Evolutionary conservation across 1,140 invertebrate species (phyloP).

Genomic region (Temnothorax longispinosus): DNA sequence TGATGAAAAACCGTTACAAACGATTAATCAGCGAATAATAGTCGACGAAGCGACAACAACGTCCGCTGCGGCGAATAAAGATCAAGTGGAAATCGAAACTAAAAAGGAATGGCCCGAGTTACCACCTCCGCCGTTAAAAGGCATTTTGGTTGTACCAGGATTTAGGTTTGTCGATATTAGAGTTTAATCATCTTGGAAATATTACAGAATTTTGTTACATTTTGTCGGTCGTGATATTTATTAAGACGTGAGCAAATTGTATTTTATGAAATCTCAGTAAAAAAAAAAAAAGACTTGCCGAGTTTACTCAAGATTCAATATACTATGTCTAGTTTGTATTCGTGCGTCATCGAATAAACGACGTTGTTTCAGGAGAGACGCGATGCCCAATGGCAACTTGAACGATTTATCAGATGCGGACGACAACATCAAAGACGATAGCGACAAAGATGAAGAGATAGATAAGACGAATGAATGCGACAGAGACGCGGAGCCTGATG

Average conservation of each 20-base stretch:
- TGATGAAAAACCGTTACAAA: constrained; percentile 67
- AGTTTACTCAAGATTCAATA: constrained; percentile 23
- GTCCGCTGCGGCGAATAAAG: constrained; percentile 27
- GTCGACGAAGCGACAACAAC: constrained; percentile 46
- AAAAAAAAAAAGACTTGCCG: not conserved
- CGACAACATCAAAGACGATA: constrained; percentile 64
- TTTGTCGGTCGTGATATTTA: not conserved
- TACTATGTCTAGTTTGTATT: constrained; percentile 12
- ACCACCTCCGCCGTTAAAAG: constrained; percentile 83
- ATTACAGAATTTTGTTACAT: not conserved
- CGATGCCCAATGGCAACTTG: constrained; percentile 74
- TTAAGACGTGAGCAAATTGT: not conserved
- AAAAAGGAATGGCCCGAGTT: constrained; percentile 61
- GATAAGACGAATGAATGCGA: constrained; percentile 60
- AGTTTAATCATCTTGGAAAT: constrained; percentile 13
- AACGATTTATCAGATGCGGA: constrained; percentile 72
- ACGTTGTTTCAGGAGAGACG: constrained; percentile 69
- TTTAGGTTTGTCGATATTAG: constrained; percentile 81
- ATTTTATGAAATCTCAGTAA: not conserved
- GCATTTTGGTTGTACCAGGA: constrained; percentile 85
- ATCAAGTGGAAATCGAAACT: constrained; percentile 52
- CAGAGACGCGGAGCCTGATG: constrained; percentile 49
- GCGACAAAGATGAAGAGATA: constrained; percentile 71
- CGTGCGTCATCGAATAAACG: not conserved
- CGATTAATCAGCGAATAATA: constrained; percentile 72